Conservation (phyloP, 2,888 invertebrate species). For the Ophion slaviceki region DNA sequence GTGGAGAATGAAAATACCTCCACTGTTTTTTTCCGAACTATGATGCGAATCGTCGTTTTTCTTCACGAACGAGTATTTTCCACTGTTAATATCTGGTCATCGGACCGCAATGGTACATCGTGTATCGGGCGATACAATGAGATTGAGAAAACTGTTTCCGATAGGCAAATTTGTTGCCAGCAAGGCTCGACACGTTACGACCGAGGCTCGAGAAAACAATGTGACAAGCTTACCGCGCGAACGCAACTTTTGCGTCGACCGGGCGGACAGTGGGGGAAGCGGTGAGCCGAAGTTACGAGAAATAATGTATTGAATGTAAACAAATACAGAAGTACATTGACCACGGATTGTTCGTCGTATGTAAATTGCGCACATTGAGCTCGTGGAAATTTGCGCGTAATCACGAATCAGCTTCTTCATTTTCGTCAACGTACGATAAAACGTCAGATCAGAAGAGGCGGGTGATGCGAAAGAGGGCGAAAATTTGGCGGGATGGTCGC, state of each 20-base stretch:
- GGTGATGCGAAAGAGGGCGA: not conserved
- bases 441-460: not conserved
- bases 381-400: too few species aligned
- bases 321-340: too few species aligned
- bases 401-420: not conserved
- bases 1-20: not conserved
- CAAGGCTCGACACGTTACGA: conserved; percentile 4
- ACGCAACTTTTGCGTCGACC: not conserved
- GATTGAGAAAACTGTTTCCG: not conserved
- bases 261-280: not conserved
- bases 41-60: not conserved
- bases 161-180: not conserved
- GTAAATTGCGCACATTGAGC: too few species aligned
- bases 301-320: not conserved
- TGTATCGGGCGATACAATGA: not conserved
- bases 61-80: conserved; percentile 1
- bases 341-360: too few species aligned
- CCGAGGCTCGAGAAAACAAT: conserved; percentile 14
- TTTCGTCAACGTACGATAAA: not conserved
- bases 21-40: not conserved
- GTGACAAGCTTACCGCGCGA: not conserved
- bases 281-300: not conserved
- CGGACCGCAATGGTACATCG: not conserved
- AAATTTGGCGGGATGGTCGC: conserved; percentile 23
- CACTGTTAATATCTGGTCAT: not conserved